phyloP scores from a whole-genome alignment of 2,888 invertebrate species.

The Halictus ligatus region DNA sequence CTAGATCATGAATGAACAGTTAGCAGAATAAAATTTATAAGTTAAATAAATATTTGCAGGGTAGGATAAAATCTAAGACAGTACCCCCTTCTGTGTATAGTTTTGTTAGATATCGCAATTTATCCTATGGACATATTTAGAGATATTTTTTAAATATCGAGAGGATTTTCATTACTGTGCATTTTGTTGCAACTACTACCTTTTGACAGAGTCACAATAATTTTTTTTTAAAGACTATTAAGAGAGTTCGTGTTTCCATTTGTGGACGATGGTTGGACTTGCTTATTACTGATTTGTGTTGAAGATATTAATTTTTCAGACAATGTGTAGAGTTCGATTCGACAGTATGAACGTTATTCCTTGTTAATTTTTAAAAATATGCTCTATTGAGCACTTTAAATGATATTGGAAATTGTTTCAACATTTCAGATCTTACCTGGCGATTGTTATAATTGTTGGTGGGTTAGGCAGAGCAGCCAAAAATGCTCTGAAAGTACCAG shows the following conservation, averaged over 20 bases:
- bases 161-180: background rate
- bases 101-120: too few relatives aligned
- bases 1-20: too few relatives aligned
- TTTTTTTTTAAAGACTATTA: too few relatives aligned
- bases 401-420: background rate
- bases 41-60: too few relatives aligned
- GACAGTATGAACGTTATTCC: background rate
- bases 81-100: too few relatives aligned
- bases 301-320: too few relatives aligned
- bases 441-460: slow-evolving; percentile 91
- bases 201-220: too few relatives aligned
- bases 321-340: too few relatives aligned
- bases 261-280: too few relatives aligned
- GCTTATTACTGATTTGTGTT: too few relatives aligned
- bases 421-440: slow-evolving; percentile 82
- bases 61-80: too few relatives aligned
- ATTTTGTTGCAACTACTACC: background rate
- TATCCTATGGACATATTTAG: background rate
- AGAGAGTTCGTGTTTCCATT: background rate
- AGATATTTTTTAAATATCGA: background rate
- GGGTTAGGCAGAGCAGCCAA: slow-evolving; percentile 86
- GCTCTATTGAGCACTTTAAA: background rate
- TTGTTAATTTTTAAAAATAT: background rate
- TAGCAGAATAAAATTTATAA: too few relatives aligned
- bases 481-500: slow-evolving; percentile 86